Base-by-base conservation (phyloP, 2,797 vertebrate species). In the Tinamus major region DNA sequence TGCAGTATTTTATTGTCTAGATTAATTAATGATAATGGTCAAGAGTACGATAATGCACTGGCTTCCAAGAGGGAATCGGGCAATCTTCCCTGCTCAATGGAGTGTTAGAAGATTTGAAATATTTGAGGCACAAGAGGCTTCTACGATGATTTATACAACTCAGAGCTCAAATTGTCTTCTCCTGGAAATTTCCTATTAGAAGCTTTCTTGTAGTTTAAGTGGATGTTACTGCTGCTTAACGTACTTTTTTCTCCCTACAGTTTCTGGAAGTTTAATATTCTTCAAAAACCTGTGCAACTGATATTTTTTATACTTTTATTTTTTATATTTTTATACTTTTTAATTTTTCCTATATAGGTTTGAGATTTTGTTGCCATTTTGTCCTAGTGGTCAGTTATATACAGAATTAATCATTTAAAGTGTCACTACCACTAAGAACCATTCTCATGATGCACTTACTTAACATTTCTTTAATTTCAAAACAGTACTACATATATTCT, bases 11-110 rank as follows among this genome's bases (percentile, higher is more conserved):
- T 92, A 96, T 87, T 89, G 81, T 64, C 69, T 79, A 74, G 79
- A 93, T 95, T 96, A 96, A 95, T 95, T 93, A 95, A 94, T 83
- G 76, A 42, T 93, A 93, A 94, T 81, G 49, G 79, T 63, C 87
- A 87, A 93, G 55, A 94, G 81, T 89, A 93, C 75, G 39, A 90
- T 92, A 92, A 94, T 91, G 85, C 85, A 79, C 42, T 74, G 75
- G 67, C 48, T 90, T 95, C 92, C 87, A 95, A 86, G 70, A 46
- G 77, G 59, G 92, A 91, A 79, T 63, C 11, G 3, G 55, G 77
- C 92, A 91, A 37, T 81, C 59, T 86, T 95, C 77, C 55, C 39
- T 79, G 80, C 51, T 93, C 85, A 92, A 26, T 79, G 67, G 51
- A 93, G 49, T 74, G 77, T 88, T 81, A 69, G 71, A 90, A 86